phyloP scores from a whole-genome alignment of 2,888 invertebrate genomes.

The Pristionchus mayeri region DNA sequence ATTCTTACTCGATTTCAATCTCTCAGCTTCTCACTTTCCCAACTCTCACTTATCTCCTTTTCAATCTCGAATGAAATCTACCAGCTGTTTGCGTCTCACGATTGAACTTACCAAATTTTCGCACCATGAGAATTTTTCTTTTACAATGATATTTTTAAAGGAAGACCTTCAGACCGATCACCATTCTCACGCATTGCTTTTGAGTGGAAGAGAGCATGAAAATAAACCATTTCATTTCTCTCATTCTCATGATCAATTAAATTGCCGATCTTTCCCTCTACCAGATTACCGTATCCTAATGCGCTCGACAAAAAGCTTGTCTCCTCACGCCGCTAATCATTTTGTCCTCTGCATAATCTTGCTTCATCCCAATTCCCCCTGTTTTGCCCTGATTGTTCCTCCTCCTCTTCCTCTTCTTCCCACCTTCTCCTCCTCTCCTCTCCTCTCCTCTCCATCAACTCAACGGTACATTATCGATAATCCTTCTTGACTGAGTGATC shows the following conservation, averaged over 20 bases:
- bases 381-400: background rate
- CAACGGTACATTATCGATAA: slow-evolving; percentile 32
- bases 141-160: too few relatives aligned
- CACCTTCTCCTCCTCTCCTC: background rate
- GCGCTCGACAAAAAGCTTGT: too few relatives aligned
- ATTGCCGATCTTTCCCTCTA: too few relatives aligned
- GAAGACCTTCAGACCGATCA: too few relatives aligned
- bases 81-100: background rate
- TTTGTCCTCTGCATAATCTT: slow-evolving; percentile 10
- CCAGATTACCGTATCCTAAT: too few relatives aligned
- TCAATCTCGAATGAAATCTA: background rate
- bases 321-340: slow-evolving; percentile 1
- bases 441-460: background rate
- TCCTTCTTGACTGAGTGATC: slow-evolving; percentile 18
- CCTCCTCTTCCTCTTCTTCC: slow-evolving; percentile 18
- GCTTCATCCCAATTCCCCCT: background rate
- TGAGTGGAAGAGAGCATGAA: too few relatives aligned
- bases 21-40: slow-evolving; percentile 12
- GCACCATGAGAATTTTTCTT: too few relatives aligned
- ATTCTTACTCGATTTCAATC: slow-evolving; percentile 23
- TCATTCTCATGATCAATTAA: too few relatives aligned
- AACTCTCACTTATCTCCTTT: background rate
- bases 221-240: too few relatives aligned
- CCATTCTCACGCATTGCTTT: too few relatives aligned
- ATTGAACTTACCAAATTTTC: background rate